Evolutionary conservation across 2,113 vertebrate genomes (phyloP).

Genomic region (Opisthocomus hoazin): DNA sequence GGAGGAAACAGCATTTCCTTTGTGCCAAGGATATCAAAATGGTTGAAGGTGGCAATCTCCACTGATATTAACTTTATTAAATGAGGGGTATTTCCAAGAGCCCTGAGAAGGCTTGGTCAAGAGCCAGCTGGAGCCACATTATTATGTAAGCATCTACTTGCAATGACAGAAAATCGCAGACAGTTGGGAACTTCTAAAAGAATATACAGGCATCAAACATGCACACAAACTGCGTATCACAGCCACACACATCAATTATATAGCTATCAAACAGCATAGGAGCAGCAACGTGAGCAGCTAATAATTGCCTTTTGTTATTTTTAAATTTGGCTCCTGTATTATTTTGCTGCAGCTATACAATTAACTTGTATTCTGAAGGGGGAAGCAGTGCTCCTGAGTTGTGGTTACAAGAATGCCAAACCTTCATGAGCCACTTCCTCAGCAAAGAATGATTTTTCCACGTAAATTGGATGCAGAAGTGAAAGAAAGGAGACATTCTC

Average conservation of each 20-base stretch:
- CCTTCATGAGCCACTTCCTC: neutral
- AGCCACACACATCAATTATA: neutral
- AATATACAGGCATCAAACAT: neutral
- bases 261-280: neutral
- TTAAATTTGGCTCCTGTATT: neutral
- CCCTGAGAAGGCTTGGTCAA: neutral
- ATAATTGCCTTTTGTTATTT: neutral
- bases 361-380: neutral
- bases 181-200: neutral
- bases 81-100: neutral
- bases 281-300: neutral
- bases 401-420: neutral
- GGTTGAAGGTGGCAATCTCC: neutral
- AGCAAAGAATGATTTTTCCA: neutral
- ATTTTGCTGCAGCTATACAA: neutral
- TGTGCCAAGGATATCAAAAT: neutral
- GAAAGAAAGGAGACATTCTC: neutral
- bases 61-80: neutral
- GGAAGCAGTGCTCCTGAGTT: neutral
- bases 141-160: neutral
- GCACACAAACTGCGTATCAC: neutral
- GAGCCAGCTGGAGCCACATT: neutral
- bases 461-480: neutral
- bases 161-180: neutral
- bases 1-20: neutral